Evolutionary conservation across 2,797 vertebrate species (phyloP), one percentile per base, ranked within the genome.

Genomic region (Salarias fasciatus): DNA sequence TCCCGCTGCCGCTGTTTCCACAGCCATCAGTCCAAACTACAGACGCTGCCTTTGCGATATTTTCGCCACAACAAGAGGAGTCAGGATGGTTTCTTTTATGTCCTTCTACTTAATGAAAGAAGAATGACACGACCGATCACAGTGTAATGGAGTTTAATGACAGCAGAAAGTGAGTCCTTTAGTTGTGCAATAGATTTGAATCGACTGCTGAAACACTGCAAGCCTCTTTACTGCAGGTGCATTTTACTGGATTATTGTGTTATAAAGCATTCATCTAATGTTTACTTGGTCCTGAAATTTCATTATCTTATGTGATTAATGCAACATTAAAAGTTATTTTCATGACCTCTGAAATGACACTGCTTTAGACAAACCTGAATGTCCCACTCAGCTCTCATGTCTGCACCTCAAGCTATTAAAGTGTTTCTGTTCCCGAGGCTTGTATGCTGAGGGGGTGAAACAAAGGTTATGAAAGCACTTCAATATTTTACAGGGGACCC

Each of bases 401-500:
- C 41, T 68, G 90, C 90, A 93, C 92, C 88, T 92, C 89, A 73
- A 88, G 92, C 92, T 92, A 88, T 91, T 91, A 84, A 43, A 94
- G 92, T 90, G 86, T 92, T 89, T 93, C 69, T 90, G 90, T 92
- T 93, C 94, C 91, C 85, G 91, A 93, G 89, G 92, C 89, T 86
- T 86, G 13, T 91, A 85, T 91, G 85, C 78, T 86, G 93, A 89
- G 85, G 95, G 94, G 94, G 93, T 96, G 96, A 98, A 95, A 93
- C 87, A 83, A 93, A 95, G 96, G 96, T 97, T 96, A 96, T 86
- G 75, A 92, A 92, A 90, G 87, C 93, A 94, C 91, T 93, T 95
- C 89, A 95, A 95, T 96, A 93, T 96, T 96, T 96, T 94, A 96
- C 91, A 92, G 84, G 91, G 92, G 93, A 93, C 93, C 93, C 94